A percentile compares a stretch with the other conserved stretches of the same genome.
Conservation (phyloP, 2,888 invertebrate genomes). For the Galeopsomyia nigrocyanea region DNA sequence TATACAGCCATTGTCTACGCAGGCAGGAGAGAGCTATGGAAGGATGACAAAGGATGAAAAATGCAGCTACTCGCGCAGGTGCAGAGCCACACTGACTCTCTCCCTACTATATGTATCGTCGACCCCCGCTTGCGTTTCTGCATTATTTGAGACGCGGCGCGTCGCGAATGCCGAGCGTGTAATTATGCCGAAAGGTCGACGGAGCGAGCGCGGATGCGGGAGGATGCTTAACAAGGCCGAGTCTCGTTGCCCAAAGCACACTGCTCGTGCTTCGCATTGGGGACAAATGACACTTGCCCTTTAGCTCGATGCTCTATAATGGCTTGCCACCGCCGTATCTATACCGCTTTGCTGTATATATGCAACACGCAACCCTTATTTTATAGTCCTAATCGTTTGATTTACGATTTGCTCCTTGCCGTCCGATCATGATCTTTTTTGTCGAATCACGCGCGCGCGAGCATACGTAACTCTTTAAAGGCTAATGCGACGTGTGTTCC, state of each 20-base stretch:
- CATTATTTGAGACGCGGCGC: conserved; percentile 17
- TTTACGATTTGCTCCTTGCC: conserved; percentile 28
- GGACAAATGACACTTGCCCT: conserved; percentile 5
- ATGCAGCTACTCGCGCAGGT: conserved; percentile 42
- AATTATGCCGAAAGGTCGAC: conserved; percentile 41
- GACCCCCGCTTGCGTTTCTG: not conserved
- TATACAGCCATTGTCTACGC: conserved; percentile 14
- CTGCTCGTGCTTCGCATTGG: not conserved
- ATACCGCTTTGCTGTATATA: too few species aligned
- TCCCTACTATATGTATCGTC: not conserved
- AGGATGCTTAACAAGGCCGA: not conserved
- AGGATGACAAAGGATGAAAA: conserved; percentile 47
- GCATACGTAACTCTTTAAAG: conserved; percentile 36
- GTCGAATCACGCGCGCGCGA: not conserved
- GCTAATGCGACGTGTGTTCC: too few species aligned
- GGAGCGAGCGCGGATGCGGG: not conserved
- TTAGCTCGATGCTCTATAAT: not conserved
- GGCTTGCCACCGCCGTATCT: not conserved
- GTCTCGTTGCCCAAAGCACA: not conserved
- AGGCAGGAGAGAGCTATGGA: not conserved
- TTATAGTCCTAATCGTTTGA: conserved; percentile 40
- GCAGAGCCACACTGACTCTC: conserved; percentile 28
- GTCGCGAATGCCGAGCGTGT: conserved; percentile 38
- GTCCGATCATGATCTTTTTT: conserved; percentile 1
- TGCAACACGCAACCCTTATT: too few species aligned